Percentiles rank a stretch among this genome's conserved stretches.
Conservation (phyloP, 1,140 invertebrate species). For the Drosophila tristis region DNA sequence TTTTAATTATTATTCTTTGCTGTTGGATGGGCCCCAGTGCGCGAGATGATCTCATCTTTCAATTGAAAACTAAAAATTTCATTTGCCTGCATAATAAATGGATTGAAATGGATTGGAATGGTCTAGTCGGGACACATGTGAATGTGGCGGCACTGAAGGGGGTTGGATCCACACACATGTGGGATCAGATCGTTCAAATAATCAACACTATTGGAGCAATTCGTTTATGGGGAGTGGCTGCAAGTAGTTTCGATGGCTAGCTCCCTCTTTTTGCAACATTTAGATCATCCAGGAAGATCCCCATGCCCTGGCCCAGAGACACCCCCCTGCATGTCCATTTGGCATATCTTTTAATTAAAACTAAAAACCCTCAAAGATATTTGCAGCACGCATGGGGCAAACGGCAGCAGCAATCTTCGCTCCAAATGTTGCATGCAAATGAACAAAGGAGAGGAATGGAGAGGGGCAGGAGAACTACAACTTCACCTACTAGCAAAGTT, state of each 20-base stretch:
- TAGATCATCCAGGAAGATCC: constrained; percentile 35
- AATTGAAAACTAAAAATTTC: constrained; percentile 71
- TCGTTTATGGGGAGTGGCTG: constrained; percentile 27
- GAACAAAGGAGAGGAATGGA: constrained; percentile 8
- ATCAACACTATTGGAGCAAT: constrained; percentile 49
- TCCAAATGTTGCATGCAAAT: constrained; percentile 78
- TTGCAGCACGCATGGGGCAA: constrained; percentile 65
- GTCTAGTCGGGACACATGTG: constrained; percentile 47
- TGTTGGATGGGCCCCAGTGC: constrained; percentile 27
- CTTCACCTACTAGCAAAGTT: constrained; percentile 48
- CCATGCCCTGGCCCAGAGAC: background rate
- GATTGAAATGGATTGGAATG: constrained; percentile 17
- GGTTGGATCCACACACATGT: constrained; percentile 11
- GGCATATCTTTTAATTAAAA: constrained; percentile 78
- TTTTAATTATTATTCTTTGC: constrained; percentile 77
- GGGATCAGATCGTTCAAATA: constrained; percentile 29
- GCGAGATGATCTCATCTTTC: constrained; percentile 74
- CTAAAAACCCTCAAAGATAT: constrained; percentile 41
- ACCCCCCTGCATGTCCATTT: constrained; percentile 66
- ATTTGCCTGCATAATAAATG: constrained; percentile 71
- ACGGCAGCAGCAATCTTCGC: constrained; percentile 31
- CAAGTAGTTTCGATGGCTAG: too few species aligned
- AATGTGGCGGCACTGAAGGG: background rate
- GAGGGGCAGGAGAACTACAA: constrained; percentile 27
- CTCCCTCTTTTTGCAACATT: constrained; percentile 1